Conservation (phyloP, 2,797 vertebrate genomes). For the Eulemur mongoz region DNA sequence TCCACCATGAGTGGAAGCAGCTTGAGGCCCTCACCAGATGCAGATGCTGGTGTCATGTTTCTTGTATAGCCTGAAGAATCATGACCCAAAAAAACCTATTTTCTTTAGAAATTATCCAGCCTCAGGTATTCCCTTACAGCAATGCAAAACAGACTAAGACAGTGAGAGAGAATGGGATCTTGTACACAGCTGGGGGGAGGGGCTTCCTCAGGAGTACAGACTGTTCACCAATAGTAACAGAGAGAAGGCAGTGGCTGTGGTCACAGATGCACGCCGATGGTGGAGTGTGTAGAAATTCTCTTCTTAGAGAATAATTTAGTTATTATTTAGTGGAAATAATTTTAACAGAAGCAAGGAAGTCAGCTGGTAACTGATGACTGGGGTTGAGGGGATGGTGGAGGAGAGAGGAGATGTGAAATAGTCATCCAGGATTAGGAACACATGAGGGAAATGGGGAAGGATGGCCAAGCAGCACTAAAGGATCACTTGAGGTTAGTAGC, state of each 20-base stretch:
- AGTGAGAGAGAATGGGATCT: background rate
- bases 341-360: conserved; percentile 6
- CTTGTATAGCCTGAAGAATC: no score
- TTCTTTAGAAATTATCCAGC: no score
- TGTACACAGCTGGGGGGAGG: background rate
- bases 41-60: no score
- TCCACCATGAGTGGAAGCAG: no score
- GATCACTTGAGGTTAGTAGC: background rate
- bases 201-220: background rate
- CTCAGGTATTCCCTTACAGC: no score
- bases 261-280: background rate
- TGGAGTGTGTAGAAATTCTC: background rate
- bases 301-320: background rate
- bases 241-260: background rate
- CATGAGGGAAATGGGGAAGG: background rate
- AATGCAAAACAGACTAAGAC: no score
- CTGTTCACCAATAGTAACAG: background rate
- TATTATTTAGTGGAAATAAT: background rate
- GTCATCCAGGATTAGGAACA: background rate
- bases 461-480: background rate
- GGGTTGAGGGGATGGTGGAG: background rate
- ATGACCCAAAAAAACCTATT: no score
- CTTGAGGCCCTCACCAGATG: no score
- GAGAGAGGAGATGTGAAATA: background rate
- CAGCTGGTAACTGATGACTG: background rate